A percentile compares a stretch with the other conserved stretches of the same genome.
These are phyloP conservation scores for Cepaea nemoralis DNA, from an alignment of 1,140 invertebrate genomes.

Conservation along the genomic window DNA sequence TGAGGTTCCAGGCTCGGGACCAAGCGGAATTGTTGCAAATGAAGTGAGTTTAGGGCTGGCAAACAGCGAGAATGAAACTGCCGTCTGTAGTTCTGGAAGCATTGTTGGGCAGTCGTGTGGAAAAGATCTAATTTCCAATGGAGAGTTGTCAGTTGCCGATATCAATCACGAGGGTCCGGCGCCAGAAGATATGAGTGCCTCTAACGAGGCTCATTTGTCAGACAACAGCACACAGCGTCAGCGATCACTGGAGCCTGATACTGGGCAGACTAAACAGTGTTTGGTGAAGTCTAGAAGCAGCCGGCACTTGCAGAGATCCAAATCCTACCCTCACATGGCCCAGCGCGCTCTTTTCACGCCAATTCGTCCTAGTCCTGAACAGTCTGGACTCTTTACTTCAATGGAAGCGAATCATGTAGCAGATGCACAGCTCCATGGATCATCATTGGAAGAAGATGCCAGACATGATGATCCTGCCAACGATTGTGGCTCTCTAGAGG, in stretches of 20 bases:
- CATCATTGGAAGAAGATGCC: neutral
- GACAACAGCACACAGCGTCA: constrained; percentile 19
- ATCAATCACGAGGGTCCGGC: no score
- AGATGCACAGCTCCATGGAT: neutral
- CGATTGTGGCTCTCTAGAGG: neutral
- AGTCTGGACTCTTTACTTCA: constrained; percentile 21
- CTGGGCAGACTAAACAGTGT: neutral
- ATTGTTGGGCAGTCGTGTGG: neutral
- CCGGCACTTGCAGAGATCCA: neutral
- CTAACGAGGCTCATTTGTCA: neutral
- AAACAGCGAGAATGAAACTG: neutral
- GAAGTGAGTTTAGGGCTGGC: neutral
- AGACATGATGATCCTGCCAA: no score
- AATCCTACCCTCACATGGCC: constrained; percentile 23
- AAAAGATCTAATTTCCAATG: neutral
- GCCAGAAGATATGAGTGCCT: neutral
- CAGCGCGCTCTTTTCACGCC: constrained; percentile 21
- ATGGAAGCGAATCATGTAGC: neutral
- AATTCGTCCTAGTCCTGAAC: constrained; percentile 32
- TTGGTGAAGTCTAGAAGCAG: neutral
- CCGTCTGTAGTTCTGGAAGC: neutral
- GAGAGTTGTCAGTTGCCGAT: neutral
- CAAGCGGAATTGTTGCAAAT: neutral
- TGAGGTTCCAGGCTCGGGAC: neutral
- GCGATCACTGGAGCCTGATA: constrained; percentile 26